phyloP scores from a whole-genome alignment of 2,888 invertebrate genomes.

The Cacoxenus indagator region DNA sequence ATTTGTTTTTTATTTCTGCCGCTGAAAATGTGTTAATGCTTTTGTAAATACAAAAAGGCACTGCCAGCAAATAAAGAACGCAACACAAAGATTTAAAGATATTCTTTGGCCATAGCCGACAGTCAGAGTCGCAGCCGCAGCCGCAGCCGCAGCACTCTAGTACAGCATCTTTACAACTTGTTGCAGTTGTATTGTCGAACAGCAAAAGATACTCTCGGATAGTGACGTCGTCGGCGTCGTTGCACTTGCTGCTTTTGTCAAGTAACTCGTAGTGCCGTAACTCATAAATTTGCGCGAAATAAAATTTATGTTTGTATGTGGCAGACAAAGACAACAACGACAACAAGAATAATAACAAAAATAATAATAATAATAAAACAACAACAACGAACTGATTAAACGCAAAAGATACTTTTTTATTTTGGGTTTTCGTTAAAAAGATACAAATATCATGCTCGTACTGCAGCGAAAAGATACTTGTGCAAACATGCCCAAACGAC shows the following conservation, averaged over 20 bases:
- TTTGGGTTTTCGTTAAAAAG: too few relatives aligned
- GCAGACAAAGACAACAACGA: slow-evolving; percentile 4
- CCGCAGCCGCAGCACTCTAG: too few relatives aligned
- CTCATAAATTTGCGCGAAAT: slow-evolving; percentile 60
- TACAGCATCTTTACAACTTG: not conserved
- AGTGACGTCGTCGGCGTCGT: not conserved
- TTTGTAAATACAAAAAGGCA: slow-evolving; percentile 49
- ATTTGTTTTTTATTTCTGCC: slow-evolving; percentile 8
- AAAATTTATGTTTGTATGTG: slow-evolving; percentile 47
- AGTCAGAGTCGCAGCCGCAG: not conserved
- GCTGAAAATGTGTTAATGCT: slow-evolving; percentile 48
- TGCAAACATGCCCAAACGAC: not conserved
- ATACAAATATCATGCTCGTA: too few relatives aligned
- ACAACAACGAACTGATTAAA: too few relatives aligned
- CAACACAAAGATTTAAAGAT: not conserved
- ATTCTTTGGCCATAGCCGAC: slow-evolving; percentile 21
- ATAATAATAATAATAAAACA: too few relatives aligned
- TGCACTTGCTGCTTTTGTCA: slow-evolving; percentile 11
- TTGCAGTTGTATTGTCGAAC: not conserved
- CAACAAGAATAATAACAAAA: slow-evolving; percentile 7
- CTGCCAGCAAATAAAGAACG: not conserved
- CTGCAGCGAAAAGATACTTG: slow-evolving; percentile 12
- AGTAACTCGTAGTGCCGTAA: slow-evolving; percentile 32
- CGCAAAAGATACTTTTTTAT: too few relatives aligned
- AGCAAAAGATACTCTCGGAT: not conserved